Base-by-base conservation (phyloP, 2,888 invertebrate species). In the Rambutsinella grinnellia region DNA sequence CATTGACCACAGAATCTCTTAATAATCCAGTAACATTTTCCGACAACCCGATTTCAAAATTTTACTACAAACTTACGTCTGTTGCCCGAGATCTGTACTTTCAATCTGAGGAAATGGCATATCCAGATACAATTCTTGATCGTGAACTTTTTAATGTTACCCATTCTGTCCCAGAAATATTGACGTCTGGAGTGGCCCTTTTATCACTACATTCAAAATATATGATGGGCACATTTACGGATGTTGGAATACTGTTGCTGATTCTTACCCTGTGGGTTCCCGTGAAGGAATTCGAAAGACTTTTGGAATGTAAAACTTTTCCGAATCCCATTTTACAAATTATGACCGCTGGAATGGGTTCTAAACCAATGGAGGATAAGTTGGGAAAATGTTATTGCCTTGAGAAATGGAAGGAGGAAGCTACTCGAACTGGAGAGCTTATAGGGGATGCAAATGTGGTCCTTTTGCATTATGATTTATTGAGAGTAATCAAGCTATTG, bases 1-100 rank as follows among this genome's bases (percentile, higher is more conserved):
- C 36, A 13, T 8, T 36, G 36, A 36, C 6, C 36, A 36, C 5
- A 13, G 6, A 36, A 36, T 8, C 6, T 36, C 36, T 13, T 36
- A 36, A 36, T 36, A 8, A 36, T 36, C 36, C n/a, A n/a, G n/a
- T 36, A 5, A 36, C 6, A 36, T 8, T 36, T 8, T 36, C 36
- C 5, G 36, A 36, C 36, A 36, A 36, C 13, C 6, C 5, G 13
- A 5, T 36, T 13, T 36, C 6, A 13, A 36, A 36, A 36, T 76
- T 68, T 68, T 76, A 69, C n/a, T 19, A 57, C 3, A 19, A 19
- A 8, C 23, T 76, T 0, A 46, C 68, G 1, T 3, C 6, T 1
- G 75, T 67, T 36, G 15, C 75, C 10, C 61, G 21, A 28, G 65
- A 54, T 15, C 10, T 74, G n/a, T 57, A 62, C 23, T 74, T 66